Evolutionary conservation across 2,888 invertebrate genomes (phyloP).

Genomic region (Eilema sororculum): DNA sequence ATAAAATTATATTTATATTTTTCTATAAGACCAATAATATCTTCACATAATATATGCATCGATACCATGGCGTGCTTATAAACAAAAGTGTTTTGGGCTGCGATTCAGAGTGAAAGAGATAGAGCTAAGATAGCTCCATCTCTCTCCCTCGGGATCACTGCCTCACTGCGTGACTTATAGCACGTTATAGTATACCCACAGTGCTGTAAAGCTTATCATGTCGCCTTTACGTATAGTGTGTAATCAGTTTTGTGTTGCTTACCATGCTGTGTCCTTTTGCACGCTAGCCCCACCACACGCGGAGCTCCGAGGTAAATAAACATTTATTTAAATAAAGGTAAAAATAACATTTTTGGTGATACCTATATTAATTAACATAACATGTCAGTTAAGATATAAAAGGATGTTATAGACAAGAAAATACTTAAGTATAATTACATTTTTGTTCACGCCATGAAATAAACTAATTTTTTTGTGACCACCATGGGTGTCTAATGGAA

Average conservation of each 20-base stretch:
- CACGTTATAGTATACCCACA: background rate
- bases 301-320: constrained; percentile 85
- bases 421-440: too few species aligned
- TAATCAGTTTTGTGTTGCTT: constrained; percentile 68
- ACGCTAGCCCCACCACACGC: constrained; percentile 86
- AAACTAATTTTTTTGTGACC: background rate
- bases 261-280: constrained; percentile 83
- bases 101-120: too few species aligned
- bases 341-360: background rate
- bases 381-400: too few species aligned
- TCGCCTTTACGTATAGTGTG: constrained; percentile 45
- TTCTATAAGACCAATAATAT: background rate
- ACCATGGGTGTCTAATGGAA: background rate
- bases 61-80: too few species aligned
- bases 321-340: constrained; percentile 6
- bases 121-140: too few species aligned
- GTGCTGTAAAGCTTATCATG: constrained; percentile 6
- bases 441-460: background rate
- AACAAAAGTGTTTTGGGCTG: too few species aligned
- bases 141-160: too few species aligned
- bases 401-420: too few species aligned
- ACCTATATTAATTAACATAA: too few species aligned
- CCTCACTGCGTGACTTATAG: too few species aligned
- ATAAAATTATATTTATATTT: background rate
- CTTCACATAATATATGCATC: background rate